Evolutionary conservation across 2,113 vertebrate species (phyloP).

Genomic region (Pteronura brasiliensis): DNA sequence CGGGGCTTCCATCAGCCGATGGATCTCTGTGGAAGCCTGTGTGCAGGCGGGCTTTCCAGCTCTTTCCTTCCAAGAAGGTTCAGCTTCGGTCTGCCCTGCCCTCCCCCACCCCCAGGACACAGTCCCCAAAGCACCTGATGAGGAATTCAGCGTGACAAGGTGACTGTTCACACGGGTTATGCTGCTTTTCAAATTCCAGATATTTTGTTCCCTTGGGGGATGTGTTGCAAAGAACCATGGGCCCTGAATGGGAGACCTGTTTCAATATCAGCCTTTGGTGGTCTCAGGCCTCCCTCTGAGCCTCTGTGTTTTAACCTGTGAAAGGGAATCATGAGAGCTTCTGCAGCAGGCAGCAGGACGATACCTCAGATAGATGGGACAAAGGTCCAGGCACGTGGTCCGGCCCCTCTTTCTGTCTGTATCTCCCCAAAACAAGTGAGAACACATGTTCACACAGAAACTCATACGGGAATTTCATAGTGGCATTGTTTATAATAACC

Average conservation of each 20-base stretch:
- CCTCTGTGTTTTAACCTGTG: not conserved
- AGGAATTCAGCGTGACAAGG: not conserved
- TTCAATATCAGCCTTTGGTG: not conserved
- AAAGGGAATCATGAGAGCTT: not conserved
- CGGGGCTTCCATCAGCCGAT: not conserved
- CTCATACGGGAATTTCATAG: not conserved
- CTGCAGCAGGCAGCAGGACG: not conserved
- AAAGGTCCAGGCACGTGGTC: not conserved
- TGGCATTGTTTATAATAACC: not conserved
- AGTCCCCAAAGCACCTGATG: not conserved
- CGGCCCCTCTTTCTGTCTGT: not conserved
- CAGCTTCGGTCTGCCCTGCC: not conserved
- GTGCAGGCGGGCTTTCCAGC: too few relatives aligned
- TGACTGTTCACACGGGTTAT: too few relatives aligned
- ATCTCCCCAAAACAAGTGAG: not conserved
- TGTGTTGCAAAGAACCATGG: not conserved
- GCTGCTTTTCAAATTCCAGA: not conserved
- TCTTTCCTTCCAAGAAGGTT: not conserved
- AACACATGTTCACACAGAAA: not conserved
- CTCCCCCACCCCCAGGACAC: not conserved
- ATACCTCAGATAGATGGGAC: not conserved
- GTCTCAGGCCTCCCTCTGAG: not conserved
- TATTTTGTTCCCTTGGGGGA: too few relatives aligned
- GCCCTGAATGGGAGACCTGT: fast-evolving
- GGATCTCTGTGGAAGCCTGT: not conserved